These are phyloP conservation scores for Sorex araneus DNA, from an alignment of 2,113 vertebrate species.

Conservation along the genomic window DNA sequence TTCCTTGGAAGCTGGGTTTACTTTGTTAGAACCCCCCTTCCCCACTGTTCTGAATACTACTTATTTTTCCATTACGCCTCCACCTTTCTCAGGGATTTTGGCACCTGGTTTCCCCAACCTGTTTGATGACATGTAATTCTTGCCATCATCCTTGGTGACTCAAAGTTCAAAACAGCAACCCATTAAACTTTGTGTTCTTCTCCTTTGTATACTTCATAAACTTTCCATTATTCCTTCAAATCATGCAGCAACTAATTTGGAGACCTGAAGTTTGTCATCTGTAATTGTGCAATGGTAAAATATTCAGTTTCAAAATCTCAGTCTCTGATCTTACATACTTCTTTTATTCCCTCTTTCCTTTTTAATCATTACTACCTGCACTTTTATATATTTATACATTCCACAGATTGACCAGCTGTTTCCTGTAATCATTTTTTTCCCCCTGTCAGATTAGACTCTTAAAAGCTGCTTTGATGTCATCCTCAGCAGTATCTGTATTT, in stretches of 20 bases:
- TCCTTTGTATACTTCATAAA: not conserved
- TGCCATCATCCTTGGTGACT: constrained; percentile 41
- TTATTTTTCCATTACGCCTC: not conserved
- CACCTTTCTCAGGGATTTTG: constrained; percentile 41
- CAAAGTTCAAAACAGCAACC: not conserved
- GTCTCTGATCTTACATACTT: not conserved
- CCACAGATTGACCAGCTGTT: constrained; percentile 21
- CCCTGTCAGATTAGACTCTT: not conserved
- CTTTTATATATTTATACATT: constrained; percentile 41
- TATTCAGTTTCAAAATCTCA: constrained; percentile 12
- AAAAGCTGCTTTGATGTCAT: constrained; percentile 18
- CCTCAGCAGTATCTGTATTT: not conserved
- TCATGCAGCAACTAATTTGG: constrained; percentile 12
- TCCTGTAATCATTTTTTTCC: not conserved
- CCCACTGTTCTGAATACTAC: not conserved
- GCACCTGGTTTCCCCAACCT: not conserved
- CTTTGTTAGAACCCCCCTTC: constrained; percentile 17
- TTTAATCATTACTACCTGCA: constrained; percentile 5
- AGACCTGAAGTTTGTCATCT: constrained; percentile 35
- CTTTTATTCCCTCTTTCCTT: not conserved
- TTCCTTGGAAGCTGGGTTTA: constrained; percentile 2
- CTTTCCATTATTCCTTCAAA: constrained; percentile 16
- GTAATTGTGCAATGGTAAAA: constrained; percentile 5
- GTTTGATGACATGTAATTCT: constrained; percentile 2
- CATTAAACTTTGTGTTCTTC: not conserved